Evolutionary conservation across 2,797 vertebrate genomes (phyloP), one percentile per base, ranked within the genome.

Genomic region (Poeciliopsis infans): DNA sequence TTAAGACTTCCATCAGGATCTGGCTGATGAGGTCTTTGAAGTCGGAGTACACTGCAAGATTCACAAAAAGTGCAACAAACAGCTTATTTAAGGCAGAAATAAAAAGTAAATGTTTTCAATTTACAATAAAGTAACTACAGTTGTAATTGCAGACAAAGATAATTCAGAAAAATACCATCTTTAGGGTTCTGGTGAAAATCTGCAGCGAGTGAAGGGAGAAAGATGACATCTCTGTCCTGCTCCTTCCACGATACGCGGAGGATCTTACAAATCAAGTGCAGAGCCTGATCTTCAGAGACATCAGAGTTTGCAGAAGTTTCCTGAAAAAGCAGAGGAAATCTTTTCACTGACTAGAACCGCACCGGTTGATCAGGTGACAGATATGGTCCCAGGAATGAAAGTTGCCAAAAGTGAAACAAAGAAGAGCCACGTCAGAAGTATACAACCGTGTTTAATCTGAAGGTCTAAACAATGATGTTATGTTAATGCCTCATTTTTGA

Each of bases 161-260:
- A 8, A 31, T 10, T 72, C 7, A 16, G 8, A 46, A n/a, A 76
- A 85, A 51, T 84, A 99, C 98, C 98, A 93, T 97, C 96, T 96
- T 97, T 98, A 85, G 97, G 96, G 89, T 96, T 98, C 90, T 97
- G 97, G 81, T 97, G 97, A 91, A 99, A 99, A 83, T 99, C 98
- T 64, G 96, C 91, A 87, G 97, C 97, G 74, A 99, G 96, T 0
- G 96, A 97, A 79, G 97, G 96, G 78, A 99, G 95, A 92, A 98
- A 99, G 92, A 99, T 98, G 74, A 99, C 98, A 1, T 99, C 98
- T 95, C 97, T 96, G 88, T 98, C 97, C 79, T 97, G 96, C 83
- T 99, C 97, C 94, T 99, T 99, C 98, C 98, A 99, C 71, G 98
- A 99, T 85, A 99, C 98, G 39, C 98, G 96, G 85, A 99, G 97